Percentiles rank a stretch among this genome's conserved stretches.
Conservation (phyloP, 1,140 invertebrate genomes). For the Harlomillsia oculata region DNA sequence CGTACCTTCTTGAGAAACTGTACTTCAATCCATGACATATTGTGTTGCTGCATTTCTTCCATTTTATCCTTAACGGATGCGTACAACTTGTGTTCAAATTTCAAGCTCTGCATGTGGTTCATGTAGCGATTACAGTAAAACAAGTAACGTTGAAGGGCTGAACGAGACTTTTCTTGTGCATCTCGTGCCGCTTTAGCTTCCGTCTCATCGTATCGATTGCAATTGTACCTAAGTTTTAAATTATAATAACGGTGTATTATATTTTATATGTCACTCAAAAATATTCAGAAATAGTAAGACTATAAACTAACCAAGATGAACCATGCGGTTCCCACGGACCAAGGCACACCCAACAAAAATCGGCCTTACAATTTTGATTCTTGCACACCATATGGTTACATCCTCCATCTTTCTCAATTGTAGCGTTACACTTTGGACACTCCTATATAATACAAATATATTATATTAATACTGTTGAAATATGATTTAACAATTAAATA, state of each 20-base stretch:
- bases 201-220: slow-evolving; percentile 95
- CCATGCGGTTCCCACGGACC: slow-evolving; percentile 98
- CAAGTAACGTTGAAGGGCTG: slow-evolving; percentile 83
- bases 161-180: slow-evolving; percentile 87
- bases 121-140: slow-evolving; percentile 99
- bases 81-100: slow-evolving; percentile 94
- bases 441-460: slow-evolving; percentile 49
- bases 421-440: slow-evolving; percentile 96
- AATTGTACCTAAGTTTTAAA: slow-evolving; percentile 71
- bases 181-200: slow-evolving; percentile 91
- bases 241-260: too few species aligned
- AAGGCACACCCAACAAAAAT: slow-evolving; percentile 99
- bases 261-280: too few species aligned
- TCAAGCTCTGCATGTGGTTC: slow-evolving; percentile 98
- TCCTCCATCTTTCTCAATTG: slow-evolving; percentile 96
- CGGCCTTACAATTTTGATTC: slow-evolving; percentile 94
- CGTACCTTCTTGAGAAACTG: slow-evolving; percentile 81
- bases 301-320: slow-evolving; percentile 69
- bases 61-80: slow-evolving; percentile 92
- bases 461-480: neutral
- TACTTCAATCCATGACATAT: slow-evolving; percentile 99
- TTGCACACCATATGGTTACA: slow-evolving; percentile 99
- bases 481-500: neutral
- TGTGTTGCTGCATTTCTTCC: slow-evolving; percentile 99
- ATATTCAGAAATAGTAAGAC: too few species aligned